phyloP scores from a whole-genome alignment of 2,888 invertebrate genomes.

The Hyposoter dolosus region DNA sequence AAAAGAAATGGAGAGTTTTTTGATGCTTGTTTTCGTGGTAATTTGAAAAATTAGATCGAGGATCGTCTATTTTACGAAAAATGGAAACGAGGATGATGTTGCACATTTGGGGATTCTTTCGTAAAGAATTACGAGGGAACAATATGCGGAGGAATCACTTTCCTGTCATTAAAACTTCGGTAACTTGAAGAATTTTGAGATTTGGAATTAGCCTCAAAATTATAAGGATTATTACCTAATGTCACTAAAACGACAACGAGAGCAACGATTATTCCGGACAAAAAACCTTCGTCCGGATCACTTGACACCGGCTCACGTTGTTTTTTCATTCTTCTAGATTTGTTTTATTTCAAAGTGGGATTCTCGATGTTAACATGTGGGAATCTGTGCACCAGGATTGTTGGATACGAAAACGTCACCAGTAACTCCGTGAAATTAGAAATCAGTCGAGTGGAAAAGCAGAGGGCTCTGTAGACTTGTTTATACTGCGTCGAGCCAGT shows the following conservation, averaged over 20 bases:
- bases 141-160: background rate
- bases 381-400: slow-evolving; percentile 31
- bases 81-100: background rate
- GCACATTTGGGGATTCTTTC: background rate
- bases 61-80: background rate
- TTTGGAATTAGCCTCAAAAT: slow-evolving; percentile 53
- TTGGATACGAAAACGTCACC: slow-evolving; percentile 67
- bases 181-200: background rate
- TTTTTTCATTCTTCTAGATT: slow-evolving; percentile 76
- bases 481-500: background rate
- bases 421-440: background rate
- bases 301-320: slow-evolving; percentile 72
- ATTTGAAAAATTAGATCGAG: slow-evolving; percentile 21
- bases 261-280: slow-evolving; percentile 81
- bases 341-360: slow-evolving; percentile 23
- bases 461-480: slow-evolving; percentile 9
- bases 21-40: background rate
- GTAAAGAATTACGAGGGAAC: background rate
- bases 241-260: slow-evolving; percentile 81
- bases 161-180: background rate
- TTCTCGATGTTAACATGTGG: slow-evolving; percentile 30
- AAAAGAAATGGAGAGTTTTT: background rate
- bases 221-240: slow-evolving; percentile 79
- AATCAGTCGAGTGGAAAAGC: background rate
- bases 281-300: slow-evolving; percentile 75